Evolutionary conservation across 2,113 vertebrate species (phyloP).

Genomic region (Lagopus muta): DNA sequence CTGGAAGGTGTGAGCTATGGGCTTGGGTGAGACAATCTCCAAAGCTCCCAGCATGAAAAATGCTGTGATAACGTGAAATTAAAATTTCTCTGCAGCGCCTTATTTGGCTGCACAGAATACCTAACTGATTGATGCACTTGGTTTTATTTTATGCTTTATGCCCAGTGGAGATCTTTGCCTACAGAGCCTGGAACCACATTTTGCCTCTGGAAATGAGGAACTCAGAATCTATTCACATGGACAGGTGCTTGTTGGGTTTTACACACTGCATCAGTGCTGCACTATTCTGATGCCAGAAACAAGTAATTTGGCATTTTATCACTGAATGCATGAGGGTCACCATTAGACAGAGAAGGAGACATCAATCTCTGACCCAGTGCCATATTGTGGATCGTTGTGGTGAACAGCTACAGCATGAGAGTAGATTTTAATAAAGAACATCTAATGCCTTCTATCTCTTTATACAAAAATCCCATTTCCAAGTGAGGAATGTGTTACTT

Average conservation of each 20-base stretch:
- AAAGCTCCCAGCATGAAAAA: neutral
- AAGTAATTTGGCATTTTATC: neutral
- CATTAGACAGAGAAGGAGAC: neutral
- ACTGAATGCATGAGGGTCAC: neutral
- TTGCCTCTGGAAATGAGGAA: neutral
- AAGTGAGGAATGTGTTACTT: neutral
- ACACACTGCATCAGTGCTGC: rapidly evolving
- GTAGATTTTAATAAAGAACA: neutral
- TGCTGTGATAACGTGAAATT: neutral
- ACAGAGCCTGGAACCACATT: neutral
- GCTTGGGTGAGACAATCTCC: neutral
- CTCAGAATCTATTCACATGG: neutral
- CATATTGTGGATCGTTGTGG: neutral
- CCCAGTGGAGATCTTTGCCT: neutral
- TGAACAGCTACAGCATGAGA: neutral
- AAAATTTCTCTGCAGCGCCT: neutral
- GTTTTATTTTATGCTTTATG: neutral
- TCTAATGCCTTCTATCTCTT: neutral
- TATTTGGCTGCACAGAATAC: neutral
- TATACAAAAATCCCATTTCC: neutral
- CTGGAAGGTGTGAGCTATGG: neutral
- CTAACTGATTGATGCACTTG: rapidly evolving
- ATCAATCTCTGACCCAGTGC: neutral
- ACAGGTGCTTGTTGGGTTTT: neutral
- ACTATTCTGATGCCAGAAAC: neutral